Evolutionary conservation across 2,888 invertebrate species (phyloP), one percentile per base, ranked within the genome.

Genomic region (Ophion ellenae): DNA sequence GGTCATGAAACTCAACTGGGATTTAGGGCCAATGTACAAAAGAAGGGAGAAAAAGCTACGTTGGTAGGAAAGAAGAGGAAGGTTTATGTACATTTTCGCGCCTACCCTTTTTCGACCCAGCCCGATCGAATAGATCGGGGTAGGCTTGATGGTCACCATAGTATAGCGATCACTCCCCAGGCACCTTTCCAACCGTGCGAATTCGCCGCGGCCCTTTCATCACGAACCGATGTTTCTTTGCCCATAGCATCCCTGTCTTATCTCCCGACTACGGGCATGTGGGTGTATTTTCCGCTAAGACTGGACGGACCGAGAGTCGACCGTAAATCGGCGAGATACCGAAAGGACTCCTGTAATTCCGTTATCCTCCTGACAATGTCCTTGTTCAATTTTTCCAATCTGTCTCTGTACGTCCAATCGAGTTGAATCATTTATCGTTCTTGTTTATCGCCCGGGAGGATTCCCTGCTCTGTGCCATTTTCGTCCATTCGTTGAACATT

Each of bases 101-200:
- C 61, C 61, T 80, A 70, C 66, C 69, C 53, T 64, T 57, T 53
- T 69, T 73, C 17, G 14, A 47, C 63, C 69, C 73, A 59, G 32
- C 57, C 69, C 47, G 73, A 45, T 73, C 77, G 53, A 64, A 81
- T 74, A 77, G 66, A 74, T 81, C 78, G 36, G 57, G 77, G 73
- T 20, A 69, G 59, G 61, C 69, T 70, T 17, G 53, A 76, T 76
- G 71, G 53, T 67, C 32, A 69, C 75, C 78, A 63, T 32, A 53
- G 47, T 47, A 90, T 87, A 40, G 53, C 47, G 28, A 75, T 78
- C 85, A 88, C 86, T 86, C 88, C 89, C 90, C 10, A 71, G 67
- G 86, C 90, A 77, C 88, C 79, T 78, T 85, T 87, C 78, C n/a
- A 79, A 84, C 47, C 71, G 14, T 47, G 14, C 75, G 78, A 77